phyloP scores from a whole-genome alignment of 2,113 vertebrate genomes.

The Meleagris gallopavo region DNA sequence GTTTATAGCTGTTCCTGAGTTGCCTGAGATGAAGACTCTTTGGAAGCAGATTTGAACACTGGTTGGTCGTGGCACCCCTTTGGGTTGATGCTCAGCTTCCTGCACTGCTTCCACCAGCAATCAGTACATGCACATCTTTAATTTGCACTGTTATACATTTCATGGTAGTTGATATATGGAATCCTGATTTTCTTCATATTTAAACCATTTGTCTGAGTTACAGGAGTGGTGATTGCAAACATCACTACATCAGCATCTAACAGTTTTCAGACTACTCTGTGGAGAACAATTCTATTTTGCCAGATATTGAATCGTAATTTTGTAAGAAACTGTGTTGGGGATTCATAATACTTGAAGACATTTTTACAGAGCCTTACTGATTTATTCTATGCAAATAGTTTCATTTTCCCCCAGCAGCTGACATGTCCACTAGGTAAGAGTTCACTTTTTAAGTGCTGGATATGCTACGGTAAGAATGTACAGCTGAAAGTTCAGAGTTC shows the following conservation, averaged over 20 bases:
- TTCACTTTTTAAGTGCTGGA: neutral
- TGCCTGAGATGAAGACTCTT: neutral
- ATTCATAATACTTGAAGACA: neutral
- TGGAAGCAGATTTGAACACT: neutral
- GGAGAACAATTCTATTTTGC: neutral
- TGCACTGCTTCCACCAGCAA: neutral
- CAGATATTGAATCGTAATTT: neutral
- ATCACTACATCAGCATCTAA: neutral
- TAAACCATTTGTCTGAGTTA: neutral
- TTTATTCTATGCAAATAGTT: neutral
- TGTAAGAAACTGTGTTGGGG: neutral
- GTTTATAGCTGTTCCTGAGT: neutral
- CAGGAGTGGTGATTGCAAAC: neutral
- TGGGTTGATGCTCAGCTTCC: neutral
- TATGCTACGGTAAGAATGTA: neutral
- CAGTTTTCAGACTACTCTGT: neutral
- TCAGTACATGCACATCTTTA: fast-evolving
- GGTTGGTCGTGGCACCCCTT: neutral
- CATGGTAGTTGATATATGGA: neutral
- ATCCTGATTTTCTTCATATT: neutral
- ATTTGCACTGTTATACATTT: neutral
- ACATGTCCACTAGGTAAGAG: neutral
- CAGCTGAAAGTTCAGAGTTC: neutral
- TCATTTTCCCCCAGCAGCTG: neutral
- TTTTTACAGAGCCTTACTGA: neutral